Percentiles rank a stretch among this genome's conserved stretches.
Evolutionary conservation across 1,140 invertebrate species (phyloP).

Genomic region (Dreissena rostriformis): DNA sequence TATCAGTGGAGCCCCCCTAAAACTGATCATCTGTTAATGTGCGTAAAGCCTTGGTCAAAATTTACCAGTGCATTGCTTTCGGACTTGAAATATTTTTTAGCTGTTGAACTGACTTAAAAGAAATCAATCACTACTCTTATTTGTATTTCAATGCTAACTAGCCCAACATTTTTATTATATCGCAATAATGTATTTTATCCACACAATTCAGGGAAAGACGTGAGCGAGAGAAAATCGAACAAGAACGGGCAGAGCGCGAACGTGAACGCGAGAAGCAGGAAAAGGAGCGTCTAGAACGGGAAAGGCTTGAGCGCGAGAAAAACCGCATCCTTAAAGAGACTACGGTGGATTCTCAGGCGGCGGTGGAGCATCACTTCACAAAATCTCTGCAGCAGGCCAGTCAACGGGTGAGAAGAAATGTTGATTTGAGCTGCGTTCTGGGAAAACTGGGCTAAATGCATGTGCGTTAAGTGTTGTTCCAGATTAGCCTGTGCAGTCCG

Average conservation of each 20-base stretch:
- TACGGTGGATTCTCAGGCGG: constrained; percentile 81
- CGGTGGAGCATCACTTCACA: constrained; percentile 94
- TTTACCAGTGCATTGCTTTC: not conserved
- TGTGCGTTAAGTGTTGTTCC: too few species aligned
- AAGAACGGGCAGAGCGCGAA: constrained; percentile 73
- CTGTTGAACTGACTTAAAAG: constrained; percentile 23
- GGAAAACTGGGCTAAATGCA: too few species aligned
- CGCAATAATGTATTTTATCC: too few species aligned
- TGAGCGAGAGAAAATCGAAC: constrained; percentile 83
- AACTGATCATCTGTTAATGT: too few species aligned
- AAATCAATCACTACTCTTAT: not conserved
- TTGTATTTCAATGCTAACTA: not conserved
- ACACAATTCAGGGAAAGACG: constrained; percentile 55
- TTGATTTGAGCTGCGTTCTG: too few species aligned
- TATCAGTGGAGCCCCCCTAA: too few species aligned
- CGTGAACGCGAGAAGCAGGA: constrained; percentile 68
- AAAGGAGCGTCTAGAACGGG: constrained; percentile 82
- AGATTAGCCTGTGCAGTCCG: too few species aligned
- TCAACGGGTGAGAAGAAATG: constrained; percentile 91
- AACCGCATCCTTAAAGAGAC: constrained; percentile 80
- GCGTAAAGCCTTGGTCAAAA: too few species aligned
- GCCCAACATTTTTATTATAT: too few species aligned
- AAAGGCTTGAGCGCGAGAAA: constrained; percentile 82
- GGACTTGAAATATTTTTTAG: not conserved
- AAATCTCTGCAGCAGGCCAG: constrained; percentile 91